Percentiles rank a stretch among this genome's conserved stretches.
Conservation (phyloP, 2,113 vertebrate species). For the Rhinoptilus africanus region DNA sequence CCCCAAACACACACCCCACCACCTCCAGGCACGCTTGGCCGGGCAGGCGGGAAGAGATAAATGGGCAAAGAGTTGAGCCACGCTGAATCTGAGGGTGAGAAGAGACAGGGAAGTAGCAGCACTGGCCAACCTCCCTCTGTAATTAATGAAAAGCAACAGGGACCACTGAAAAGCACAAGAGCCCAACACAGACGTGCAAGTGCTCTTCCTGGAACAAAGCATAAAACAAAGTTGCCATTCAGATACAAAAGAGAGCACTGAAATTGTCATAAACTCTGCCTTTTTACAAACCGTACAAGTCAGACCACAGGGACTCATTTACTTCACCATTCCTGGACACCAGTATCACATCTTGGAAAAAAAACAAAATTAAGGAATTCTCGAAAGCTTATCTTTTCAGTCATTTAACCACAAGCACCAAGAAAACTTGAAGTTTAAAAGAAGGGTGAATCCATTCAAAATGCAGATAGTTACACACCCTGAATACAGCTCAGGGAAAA, state of each 20-base stretch:
- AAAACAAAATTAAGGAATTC: neutral
- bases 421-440: neutral
- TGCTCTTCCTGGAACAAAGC: neutral
- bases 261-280: neutral
- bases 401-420: neutral
- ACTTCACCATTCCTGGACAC: neutral
- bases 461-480: neutral
- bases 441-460: neutral
- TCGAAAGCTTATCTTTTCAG: neutral
- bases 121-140: accelerated
- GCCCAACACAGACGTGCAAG: neutral
- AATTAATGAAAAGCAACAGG: neutral
- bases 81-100: neutral
- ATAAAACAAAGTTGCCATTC: neutral
- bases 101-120: neutral
- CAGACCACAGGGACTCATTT: neutral
- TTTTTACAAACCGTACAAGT: neutral
- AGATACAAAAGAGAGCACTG: neutral
- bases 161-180: neutral
- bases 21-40: accelerated
- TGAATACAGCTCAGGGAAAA: neutral
- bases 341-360: neutral
- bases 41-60: neutral
- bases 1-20: neutral
- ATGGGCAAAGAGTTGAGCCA: neutral